Base-by-base conservation (phyloP, 92 coral and sea anemone species). In the Paragorgia papillata region DNA sequence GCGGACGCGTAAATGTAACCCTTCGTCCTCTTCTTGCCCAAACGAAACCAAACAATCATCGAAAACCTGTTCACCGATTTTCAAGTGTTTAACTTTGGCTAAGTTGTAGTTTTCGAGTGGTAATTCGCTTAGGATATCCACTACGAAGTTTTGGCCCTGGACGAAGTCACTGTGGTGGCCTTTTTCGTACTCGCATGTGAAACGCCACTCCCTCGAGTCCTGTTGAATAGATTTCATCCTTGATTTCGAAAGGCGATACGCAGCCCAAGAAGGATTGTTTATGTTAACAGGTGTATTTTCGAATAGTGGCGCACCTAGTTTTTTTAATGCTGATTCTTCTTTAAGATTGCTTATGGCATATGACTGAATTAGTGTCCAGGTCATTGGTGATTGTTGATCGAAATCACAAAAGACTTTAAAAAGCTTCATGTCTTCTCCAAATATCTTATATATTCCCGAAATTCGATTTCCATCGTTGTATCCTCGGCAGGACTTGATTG, bases 331-430 rank as follows among this genome's bases (percentile, higher is more conserved):
- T 1, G 1, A 9, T 21, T 56, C 24, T 19, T 27, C 12, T 26
- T 12, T n/a, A n/a, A n/a, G n/a, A n/a, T n/a, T n/a, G n/a, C n/a
- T n/a, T n/a, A n/a, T n/a, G n/a, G n/a, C n/a, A 58, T 58, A 33
- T 26, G 65, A 58, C 37, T 58, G 65, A 27, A 58, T 33, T 37
- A 58, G 12, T 25, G 65, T 58, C 65, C 65, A 58, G 20, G 65
- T 58, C 35, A 27, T 29, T 34, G 7, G 25, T 17, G 65, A 5
- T 15, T n/a, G n/a, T n/a, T n/a, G n/a, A n/a, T 58, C 65, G 19
- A 58, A 58, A 26, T 58, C 65, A 26, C 65, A 58, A 19, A 26
- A 58, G 15, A 58, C 65, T 26, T 58, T 22, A 5, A 25, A 29
- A 14, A 22, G 37, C 32, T 17, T 27, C 34, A 14, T 33, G 65